Percentiles rank a stretch among this genome's conserved stretches.
These are phyloP conservation scores for Microchrysa polita DNA, from an alignment of 2,888 invertebrate genomes.

Conservation along the genomic window DNA sequence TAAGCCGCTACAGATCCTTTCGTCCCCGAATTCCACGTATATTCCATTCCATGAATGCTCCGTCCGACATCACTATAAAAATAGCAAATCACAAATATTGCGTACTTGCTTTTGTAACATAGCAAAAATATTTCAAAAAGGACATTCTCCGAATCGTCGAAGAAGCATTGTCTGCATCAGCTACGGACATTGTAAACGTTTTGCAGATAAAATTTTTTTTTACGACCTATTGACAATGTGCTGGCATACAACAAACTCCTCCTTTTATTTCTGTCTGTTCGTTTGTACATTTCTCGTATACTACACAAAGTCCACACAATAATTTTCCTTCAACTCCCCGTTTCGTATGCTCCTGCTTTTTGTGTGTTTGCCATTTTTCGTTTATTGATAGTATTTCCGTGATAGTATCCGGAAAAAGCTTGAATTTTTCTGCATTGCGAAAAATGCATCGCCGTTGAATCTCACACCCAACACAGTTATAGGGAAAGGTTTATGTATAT, in stretches of 20 bases:
- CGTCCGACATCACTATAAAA: too few species aligned
- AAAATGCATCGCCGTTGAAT: constrained; percentile 6
- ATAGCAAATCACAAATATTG: too few species aligned
- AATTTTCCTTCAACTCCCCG: constrained; percentile 3
- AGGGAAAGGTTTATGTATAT: too few species aligned
- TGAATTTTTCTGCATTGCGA: constrained; percentile 34
- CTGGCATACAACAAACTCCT: constrained; percentile 35
- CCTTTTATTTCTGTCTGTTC: constrained; percentile 12
- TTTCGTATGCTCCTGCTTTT: neutral
- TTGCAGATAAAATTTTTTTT: constrained; percentile 42
- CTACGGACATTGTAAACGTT: constrained; percentile 19
- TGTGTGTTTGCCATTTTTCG: neutral
- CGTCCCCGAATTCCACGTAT: too few species aligned
- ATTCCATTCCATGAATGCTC: too few species aligned
- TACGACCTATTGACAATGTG: constrained; percentile 37
- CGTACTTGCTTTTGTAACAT: too few species aligned
- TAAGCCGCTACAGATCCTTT: too few species aligned
- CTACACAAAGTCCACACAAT: neutral
- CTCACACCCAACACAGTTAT: neutral
- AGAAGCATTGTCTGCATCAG: constrained; percentile 2
- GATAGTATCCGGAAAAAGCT: constrained; percentile 16
- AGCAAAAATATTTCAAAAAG: constrained; percentile 1
- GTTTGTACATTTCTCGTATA: constrained; percentile 14
- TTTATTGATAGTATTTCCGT: constrained; percentile 5
- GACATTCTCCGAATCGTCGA: neutral